Base-by-base conservation (phyloP, 2,113 vertebrate species). In the Phoenicopterus ruber region DNA sequence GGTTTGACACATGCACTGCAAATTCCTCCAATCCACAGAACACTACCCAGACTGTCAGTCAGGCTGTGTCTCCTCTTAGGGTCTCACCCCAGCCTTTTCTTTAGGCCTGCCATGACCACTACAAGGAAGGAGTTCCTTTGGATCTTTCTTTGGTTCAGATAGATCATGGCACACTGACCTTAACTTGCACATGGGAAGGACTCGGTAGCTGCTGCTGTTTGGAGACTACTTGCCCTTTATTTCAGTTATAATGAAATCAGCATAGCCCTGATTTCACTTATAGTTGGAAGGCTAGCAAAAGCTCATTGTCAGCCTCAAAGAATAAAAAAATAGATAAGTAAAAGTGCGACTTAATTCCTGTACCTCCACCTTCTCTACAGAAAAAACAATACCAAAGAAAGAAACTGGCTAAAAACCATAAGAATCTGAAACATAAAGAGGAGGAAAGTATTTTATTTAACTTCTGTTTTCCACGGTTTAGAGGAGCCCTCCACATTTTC, bases 301-400 rank as follows among this genome's bases (percentile, higher is more conserved):
- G 10, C 15, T 79, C 22, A 19, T 17, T 84, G 16, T 32, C 55
- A 84, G 19, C 7, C 34, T n/a, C 52, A 49, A 76, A 93, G 29
- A 69, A 69, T 17, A 62, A 95, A 91, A 57, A 79, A 59, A 28
- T 1, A 52, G 8, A 3, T 36, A 38, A 59, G 18, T 59, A 55
- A 57, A 81, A 66, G 6, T 2, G 2, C 19, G 49, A 72, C 9
- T 77, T 80, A 36, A 57, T 65, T 52, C 28, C 21, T 0, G 0
- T 57, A 38, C 10, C 36, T 61, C 9, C 7, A 52, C 9, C 15
- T 66, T 81, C 63, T 82, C 77, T 62, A 18, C 11, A 50, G 49
- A 44, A 52, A 55, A 74, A 19, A 40, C 1, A 58, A 67, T 2
- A 46, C 3, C 40, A 52, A 86, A 77, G 31, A 47, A 62, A 77